Evolutionary conservation across 2,888 invertebrate genomes (phyloP), one percentile per base, ranked within the genome.

Genomic region (Ormyrus rosae): DNA sequence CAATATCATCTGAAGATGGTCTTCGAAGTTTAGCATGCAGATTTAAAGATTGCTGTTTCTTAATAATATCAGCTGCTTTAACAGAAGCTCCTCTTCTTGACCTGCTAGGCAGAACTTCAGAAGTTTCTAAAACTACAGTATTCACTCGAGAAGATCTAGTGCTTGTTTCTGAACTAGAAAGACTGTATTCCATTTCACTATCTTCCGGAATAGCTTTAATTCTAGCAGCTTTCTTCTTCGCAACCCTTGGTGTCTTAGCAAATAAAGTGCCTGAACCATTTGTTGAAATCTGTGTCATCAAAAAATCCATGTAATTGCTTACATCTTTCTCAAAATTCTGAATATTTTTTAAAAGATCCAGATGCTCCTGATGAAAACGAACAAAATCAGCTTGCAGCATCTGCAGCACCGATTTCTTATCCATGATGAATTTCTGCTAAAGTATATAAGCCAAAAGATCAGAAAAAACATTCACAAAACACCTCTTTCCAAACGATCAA

Each of bases 181-280:
- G 6, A 4, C 6, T 48, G 45, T n/a, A 51, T 50, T 67, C 72
- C 46, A 85, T 63, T 5, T 85, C 71, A 51, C 85, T 85, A 80
- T 89, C 81, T 81, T 90, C 90, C 6, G 86, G 89, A 80, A 90
- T 90, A 0, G 90, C 87, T 77, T 87, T 86, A 4, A 89, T 89
- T 65, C 85, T 86, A 60, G 85, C 85, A 0, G 78, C 0, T 13
- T 72, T 82, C 34, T 87, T 89, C 13, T 82, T 86, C 2, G 74
- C 7, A 11, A 84, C 60, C 78, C 87, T 89, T 5, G 90, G 89
- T 1, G 90, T 90, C 71, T 90, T 89, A 0, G 85, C 82, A 9
- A 90, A 78, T n/a, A 90, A 64, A 9, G 87, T 86, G 0, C 82
- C 86, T 5, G 85, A 82, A 2, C 74, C 58, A 0, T 86, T 79